Percentiles rank a stretch among this genome's conserved stretches.
phyloP scores from a whole-genome alignment of 2,888 invertebrate species.

The Therioaphis trifolii region DNA sequence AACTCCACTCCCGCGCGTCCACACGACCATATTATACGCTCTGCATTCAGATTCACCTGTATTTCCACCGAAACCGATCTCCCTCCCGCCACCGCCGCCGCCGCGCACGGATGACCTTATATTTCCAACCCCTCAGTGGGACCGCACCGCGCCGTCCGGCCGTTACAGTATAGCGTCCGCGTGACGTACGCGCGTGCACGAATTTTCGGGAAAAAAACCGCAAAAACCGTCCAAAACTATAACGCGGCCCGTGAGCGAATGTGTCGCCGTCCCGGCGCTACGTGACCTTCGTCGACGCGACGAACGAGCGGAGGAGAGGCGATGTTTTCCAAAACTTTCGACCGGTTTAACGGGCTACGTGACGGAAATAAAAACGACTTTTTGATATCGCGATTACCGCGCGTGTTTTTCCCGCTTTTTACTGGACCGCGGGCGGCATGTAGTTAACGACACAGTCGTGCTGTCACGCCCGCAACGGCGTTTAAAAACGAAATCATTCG shows the following conservation, averaged over 20 bases:
- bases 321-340: conserved; percentile 51
- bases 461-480: not conserved
- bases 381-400: conserved; percentile 36
- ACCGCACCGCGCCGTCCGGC: not conserved
- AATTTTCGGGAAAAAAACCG: not conserved
- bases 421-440: too few species aligned
- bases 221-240: not conserved
- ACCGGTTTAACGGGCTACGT: conserved; percentile 41
- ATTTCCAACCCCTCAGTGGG: not conserved
- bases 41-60: conserved; percentile 20
- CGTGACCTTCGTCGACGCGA: not conserved
- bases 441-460: too few species aligned
- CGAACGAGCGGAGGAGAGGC: not conserved
- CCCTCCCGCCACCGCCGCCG: not conserved
- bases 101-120: not conserved
- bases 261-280: not conserved
- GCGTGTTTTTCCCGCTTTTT: not conserved
- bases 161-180: not conserved
- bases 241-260: conserved; percentile 9
- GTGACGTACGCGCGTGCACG: not conserved
- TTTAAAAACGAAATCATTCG: too few species aligned
- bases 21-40: not conserved
- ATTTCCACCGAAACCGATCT: not conserved
- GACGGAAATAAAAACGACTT: conserved; percentile 55
- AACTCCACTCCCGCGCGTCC: not conserved